phyloP scores from a whole-genome alignment of 2,888 invertebrate species.

The Nesidiocoris tenuis region DNA sequence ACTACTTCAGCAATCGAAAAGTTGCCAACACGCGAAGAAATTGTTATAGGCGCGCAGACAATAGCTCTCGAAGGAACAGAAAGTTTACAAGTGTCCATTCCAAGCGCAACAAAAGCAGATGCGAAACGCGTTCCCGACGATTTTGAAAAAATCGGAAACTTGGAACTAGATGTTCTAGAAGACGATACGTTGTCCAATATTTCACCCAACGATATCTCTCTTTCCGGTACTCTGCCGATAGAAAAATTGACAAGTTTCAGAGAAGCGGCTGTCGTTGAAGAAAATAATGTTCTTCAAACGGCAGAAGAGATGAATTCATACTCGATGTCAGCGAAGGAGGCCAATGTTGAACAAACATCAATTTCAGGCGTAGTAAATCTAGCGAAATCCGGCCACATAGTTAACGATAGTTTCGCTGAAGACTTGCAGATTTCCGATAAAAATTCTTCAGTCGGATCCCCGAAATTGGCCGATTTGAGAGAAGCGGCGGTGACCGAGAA shows the following conservation, averaged over 20 bases:
- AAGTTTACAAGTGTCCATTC: conserved; percentile 1
- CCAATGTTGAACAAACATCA: neutral
- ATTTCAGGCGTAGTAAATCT: conserved; percentile 7
- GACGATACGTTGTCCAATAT: conserved; percentile 25
- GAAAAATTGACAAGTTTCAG: conserved; percentile 22
- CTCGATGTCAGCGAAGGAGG: neutral
- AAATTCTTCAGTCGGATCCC: neutral
- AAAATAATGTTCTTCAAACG: conserved; percentile 1
- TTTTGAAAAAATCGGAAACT: conserved; percentile 2
- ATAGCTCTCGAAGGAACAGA: conserved; percentile 21
- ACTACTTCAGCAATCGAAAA: conserved; percentile 14
- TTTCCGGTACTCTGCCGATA: conserved; percentile 14
- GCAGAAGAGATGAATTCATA: neutral
- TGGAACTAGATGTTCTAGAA: conserved; percentile 13
- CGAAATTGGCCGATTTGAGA: conserved; percentile 17
- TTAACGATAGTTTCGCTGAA: neutral
- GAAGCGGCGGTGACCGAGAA: conserved; percentile 21
- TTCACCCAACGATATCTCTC: conserved; percentile 11
- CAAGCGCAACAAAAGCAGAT: conserved; percentile 11
- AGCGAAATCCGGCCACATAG: neutral
- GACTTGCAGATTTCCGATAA: neutral
- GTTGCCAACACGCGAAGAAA: neutral
- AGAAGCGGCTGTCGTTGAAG: conserved; percentile 8
- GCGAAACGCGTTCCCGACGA: conserved; percentile 11
- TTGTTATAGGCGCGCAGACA: conserved; percentile 9